phyloP scores from a whole-genome alignment of 2,888 invertebrate species.

The Zeuzera pyrina region DNA sequence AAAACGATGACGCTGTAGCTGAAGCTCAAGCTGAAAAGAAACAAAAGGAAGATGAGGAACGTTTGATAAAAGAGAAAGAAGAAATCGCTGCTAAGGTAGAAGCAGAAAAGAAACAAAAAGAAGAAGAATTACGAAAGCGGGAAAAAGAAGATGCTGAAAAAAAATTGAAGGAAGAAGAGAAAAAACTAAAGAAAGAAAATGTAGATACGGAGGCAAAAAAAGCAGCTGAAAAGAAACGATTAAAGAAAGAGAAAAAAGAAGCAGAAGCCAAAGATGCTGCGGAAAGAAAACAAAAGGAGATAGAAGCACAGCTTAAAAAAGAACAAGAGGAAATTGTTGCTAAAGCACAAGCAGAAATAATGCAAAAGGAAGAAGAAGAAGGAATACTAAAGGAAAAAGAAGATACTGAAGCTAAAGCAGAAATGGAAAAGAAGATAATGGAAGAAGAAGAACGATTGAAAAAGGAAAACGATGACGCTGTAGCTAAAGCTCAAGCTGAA shows the following conservation, averaged over 20 bases:
- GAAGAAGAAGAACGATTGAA: neutral
- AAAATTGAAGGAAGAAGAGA: slow-evolving; percentile 4
- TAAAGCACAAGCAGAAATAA: slow-evolving; percentile 3
- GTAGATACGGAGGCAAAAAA: slow-evolving; percentile 3
- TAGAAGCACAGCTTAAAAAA: slow-evolving; percentile 4
- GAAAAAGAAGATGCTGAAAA: slow-evolving; percentile 1
- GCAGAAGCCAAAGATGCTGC: slow-evolving; percentile 10
- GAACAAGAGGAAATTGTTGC: slow-evolving; percentile 9
- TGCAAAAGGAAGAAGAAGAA: slow-evolving; percentile 6
- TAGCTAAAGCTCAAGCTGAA: slow-evolving; percentile 9
- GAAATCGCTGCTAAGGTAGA: neutral
- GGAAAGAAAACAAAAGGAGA: slow-evolving; percentile 1
- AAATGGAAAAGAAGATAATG: slow-evolving; percentile 10
- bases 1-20: slow-evolving; percentile 15
- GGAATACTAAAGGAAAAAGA: neutral
- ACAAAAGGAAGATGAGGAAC: slow-evolving; percentile 13
- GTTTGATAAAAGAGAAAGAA: neutral
- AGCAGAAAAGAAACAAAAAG: slow-evolving; percentile 4
- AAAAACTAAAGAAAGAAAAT: slow-evolving; percentile 1
- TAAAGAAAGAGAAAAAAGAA: neutral
- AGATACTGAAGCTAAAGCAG: slow-evolving; percentile 1
- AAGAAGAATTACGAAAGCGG: slow-evolving; percentile 3
- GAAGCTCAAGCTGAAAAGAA: slow-evolving; percentile 16
- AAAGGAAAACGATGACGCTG: slow-evolving; percentile 18
- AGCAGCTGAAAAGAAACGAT: neutral